Evolutionary conservation across 2,797 vertebrate genomes (phyloP).

Genomic region (Eptatretus atami): DNA sequence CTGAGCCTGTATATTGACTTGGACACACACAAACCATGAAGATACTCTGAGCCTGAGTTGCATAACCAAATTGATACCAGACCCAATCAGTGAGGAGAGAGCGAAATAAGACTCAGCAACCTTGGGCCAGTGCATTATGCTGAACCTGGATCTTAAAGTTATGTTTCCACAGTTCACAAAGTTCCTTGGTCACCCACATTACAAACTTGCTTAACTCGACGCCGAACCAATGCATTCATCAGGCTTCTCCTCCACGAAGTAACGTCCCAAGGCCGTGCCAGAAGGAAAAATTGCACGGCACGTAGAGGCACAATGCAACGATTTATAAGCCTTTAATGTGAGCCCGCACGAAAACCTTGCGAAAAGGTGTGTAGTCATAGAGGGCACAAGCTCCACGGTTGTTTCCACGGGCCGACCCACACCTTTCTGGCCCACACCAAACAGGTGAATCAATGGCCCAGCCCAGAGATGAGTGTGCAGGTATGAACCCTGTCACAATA

Average conservation of each 20-base stretch:
- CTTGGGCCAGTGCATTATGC: too few relatives aligned
- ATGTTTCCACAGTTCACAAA: conserved; percentile 95
- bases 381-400: conserved; percentile 40
- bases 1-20: too few relatives aligned
- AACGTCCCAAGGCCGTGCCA: conserved; percentile 16
- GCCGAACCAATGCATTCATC: background rate
- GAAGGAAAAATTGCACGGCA: conserved; percentile 70
- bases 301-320: conserved; percentile 59
- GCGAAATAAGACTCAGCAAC: too few relatives aligned
- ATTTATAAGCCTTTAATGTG: conserved; percentile 69
- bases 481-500: conserved; percentile 49
- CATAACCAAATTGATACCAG: too few relatives aligned
- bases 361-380: conserved; percentile 64
- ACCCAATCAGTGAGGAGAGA: too few relatives aligned
- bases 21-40: too few relatives aligned
- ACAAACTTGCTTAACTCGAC: conserved; percentile 35
- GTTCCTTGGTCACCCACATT: conserved; percentile 81
- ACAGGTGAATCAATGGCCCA: conserved; percentile 78
- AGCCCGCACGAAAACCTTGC: conserved; percentile 76
- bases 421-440: conserved; percentile 84
- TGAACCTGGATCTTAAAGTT: conserved; percentile 37
- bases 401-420: conserved; percentile 22
- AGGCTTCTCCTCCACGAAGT: background rate
- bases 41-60: too few relatives aligned
- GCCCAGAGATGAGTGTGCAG: conserved; percentile 77